phyloP scores from a whole-genome alignment of 2,797 vertebrate species.

The Takifugu ocellatus region DNA sequence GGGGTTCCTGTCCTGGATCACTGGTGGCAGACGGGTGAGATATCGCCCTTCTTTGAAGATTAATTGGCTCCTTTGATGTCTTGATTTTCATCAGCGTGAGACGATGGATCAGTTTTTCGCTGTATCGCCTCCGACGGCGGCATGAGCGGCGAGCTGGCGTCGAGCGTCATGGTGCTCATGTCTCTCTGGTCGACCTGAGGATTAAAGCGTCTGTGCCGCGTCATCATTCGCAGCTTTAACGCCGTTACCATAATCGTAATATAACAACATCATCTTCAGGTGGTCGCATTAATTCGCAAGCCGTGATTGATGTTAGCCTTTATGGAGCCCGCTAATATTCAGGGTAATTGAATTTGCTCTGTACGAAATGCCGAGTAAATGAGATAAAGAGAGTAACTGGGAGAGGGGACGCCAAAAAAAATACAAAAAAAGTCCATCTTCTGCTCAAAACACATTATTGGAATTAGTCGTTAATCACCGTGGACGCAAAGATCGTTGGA shows the following conservation, averaged over 20 bases:
- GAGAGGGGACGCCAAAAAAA: not conserved
- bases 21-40: conserved; percentile 98
- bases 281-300: too few species aligned
- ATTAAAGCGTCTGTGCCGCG: not conserved
- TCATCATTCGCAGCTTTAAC: too few species aligned
- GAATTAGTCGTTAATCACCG: conserved; percentile 13
- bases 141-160: not conserved
- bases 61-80: too few species aligned
- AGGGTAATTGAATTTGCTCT: conserved; percentile 2
- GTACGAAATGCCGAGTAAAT: not conserved
- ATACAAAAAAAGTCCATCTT: not conserved
- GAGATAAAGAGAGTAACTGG: not conserved
- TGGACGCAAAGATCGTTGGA: too few species aligned
- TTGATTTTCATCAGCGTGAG: too few species aligned
- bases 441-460: not conserved
- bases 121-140: too few species aligned
- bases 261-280: too few species aligned
- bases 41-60: not conserved
- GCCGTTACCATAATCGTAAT: too few species aligned
- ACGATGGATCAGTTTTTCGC: too few species aligned
- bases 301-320: too few species aligned
- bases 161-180: too few species aligned
- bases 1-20: conserved; percentile 93
- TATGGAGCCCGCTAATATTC: too few species aligned
- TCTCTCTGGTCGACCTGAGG: not conserved